phyloP scores from a whole-genome alignment of 1,140 invertebrate genomes.

The Cardiocondyla obscurior region DNA sequence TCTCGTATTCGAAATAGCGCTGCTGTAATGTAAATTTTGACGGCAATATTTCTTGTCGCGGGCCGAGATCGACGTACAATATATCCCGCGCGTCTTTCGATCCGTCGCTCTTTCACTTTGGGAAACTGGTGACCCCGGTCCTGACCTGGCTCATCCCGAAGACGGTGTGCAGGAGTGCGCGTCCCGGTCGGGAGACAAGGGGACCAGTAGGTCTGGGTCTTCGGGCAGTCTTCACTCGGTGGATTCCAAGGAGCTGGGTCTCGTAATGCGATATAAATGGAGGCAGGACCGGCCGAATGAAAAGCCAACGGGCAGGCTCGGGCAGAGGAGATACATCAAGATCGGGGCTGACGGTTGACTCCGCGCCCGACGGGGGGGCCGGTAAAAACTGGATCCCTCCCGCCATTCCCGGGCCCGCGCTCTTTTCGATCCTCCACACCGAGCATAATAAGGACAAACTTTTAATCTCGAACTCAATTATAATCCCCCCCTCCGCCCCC shows the following conservation, averaged over 20 bases:
- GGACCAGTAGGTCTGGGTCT: slow-evolving; percentile 70
- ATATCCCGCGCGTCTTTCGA: not conserved
- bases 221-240: slow-evolving; percentile 49
- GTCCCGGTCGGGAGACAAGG: slow-evolving; percentile 61
- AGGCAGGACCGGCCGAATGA: slow-evolving; percentile 74
- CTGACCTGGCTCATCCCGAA: slow-evolving; percentile 72
- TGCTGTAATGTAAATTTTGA: slow-evolving; percentile 3
- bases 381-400: slow-evolving; percentile 81
- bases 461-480: slow-evolving; percentile 80
- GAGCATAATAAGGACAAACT: slow-evolving; percentile 80
- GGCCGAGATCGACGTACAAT: not conserved
- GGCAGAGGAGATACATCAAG: slow-evolving; percentile 80
- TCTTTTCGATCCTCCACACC: slow-evolving; percentile 71
- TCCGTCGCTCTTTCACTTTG: not conserved
- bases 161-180: slow-evolving; percentile 50
- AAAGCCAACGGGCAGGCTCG: slow-evolving; percentile 75
- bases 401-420: slow-evolving; percentile 56
- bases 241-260: slow-evolving; percentile 72
- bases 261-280: slow-evolving; percentile 78
- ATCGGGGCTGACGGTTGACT: slow-evolving; percentile 80
- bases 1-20: not conserved
- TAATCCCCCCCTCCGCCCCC: slow-evolving; percentile 79
- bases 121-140: slow-evolving; percentile 66
- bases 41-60: not conserved
- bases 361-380: slow-evolving; percentile 63